A percentile compares a stretch with the other conserved stretches of the same genome.
These are phyloP conservation scores for Agonopterix arenella DNA, from an alignment of 2,888 invertebrate genomes.

Conservation along the genomic window DNA sequence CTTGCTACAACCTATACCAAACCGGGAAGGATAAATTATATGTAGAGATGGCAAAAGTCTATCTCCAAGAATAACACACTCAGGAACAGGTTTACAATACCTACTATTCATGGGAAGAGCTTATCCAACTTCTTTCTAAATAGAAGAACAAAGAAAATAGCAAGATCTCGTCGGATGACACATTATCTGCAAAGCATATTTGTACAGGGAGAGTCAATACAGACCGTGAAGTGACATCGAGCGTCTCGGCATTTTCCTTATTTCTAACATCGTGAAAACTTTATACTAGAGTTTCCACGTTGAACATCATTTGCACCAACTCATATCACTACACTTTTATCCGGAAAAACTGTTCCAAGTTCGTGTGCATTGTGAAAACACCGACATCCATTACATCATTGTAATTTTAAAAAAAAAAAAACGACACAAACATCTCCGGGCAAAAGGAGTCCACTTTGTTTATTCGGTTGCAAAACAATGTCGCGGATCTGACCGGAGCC, in stretches of 20 bases:
- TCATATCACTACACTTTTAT: slow-evolving; percentile 64
- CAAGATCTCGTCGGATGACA: too few relatives aligned
- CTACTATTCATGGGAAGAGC: too few relatives aligned
- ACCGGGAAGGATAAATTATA: too few relatives aligned
- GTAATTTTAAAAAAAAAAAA: slow-evolving; percentile 29
- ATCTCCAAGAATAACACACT: too few relatives aligned
- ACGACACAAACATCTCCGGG: slow-evolving; percentile 37
- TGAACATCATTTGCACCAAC: slow-evolving; percentile 49
- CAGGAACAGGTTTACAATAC: too few relatives aligned
- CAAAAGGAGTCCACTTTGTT: slow-evolving; percentile 35
- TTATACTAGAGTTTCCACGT: slow-evolving; percentile 34
- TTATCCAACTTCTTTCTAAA: too few relatives aligned
- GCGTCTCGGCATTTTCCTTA: slow-evolving; percentile 60
- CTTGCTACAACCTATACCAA: too few relatives aligned
- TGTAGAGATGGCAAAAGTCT: too few relatives aligned
- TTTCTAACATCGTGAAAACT: slow-evolving; percentile 60
- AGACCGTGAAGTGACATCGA: slow-evolving; percentile 64
- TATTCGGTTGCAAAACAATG: slow-evolving; percentile 32
- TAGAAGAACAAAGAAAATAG: too few relatives aligned
- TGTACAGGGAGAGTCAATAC: slow-evolving; percentile 18
- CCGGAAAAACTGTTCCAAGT: slow-evolving; percentile 51
- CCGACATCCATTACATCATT: slow-evolving; percentile 53
- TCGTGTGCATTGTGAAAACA: slow-evolving; percentile 53
- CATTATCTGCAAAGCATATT: too few relatives aligned
- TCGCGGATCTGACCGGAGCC: slow-evolving; percentile 29